These are phyloP conservation scores for Polypterus bichir DNA, from an alignment of 2,113 vertebrate species.

Conservation along the genomic window DNA sequence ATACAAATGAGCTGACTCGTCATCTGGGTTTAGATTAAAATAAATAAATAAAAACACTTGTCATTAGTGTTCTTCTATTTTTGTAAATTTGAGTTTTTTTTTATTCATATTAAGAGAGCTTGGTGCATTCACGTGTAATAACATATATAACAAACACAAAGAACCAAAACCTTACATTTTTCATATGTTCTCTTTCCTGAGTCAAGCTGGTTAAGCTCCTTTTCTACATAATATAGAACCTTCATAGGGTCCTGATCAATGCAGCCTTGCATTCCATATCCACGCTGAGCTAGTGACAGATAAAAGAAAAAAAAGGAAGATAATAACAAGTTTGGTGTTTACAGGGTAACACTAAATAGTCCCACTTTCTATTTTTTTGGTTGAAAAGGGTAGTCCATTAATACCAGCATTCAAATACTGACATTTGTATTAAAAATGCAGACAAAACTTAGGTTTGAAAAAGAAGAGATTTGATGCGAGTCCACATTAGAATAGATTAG, in stretches of 20 bases:
- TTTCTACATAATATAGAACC: conserved; percentile 83
- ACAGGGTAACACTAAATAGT: too few species aligned
- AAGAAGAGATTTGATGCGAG: too few species aligned
- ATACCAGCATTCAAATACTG: too few species aligned
- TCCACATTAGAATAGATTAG: too few species aligned
- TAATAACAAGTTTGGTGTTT: too few species aligned
- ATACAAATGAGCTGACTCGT: too few species aligned
- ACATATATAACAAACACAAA: conserved; percentile 5
- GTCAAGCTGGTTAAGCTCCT: conserved; percentile 79
- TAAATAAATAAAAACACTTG: not conserved
- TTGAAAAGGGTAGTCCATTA: too few species aligned
- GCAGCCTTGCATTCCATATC: conserved; percentile 76
- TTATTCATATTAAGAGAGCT: not conserved
- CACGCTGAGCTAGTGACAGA: conserved; percentile 58
- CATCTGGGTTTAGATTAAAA: too few species aligned
- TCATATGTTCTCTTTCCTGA: conserved; percentile 61
- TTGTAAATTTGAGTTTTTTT: not conserved
- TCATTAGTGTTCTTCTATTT: not conserved
- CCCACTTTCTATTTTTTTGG: too few species aligned
- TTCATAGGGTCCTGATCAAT: conserved; percentile 82
- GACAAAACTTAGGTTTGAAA: too few species aligned
- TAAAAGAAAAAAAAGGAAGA: not conserved
- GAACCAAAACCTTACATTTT: conserved; percentile 63
- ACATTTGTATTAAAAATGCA: too few species aligned
- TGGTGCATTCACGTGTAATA: not conserved